phyloP scores from a whole-genome alignment of 2,888 invertebrate species.

The Microctonus brassicae region DNA sequence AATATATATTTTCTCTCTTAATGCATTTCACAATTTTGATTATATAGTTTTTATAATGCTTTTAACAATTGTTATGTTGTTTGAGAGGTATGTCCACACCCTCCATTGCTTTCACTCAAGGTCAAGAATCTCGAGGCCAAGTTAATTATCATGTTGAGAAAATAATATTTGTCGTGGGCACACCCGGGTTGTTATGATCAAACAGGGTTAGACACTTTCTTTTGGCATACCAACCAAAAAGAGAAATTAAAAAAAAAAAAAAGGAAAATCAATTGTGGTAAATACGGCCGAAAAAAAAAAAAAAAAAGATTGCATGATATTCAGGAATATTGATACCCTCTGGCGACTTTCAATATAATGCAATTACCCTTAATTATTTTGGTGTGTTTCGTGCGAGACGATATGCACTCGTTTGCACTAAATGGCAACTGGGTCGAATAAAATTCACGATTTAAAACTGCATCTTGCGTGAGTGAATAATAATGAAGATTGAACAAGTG shows the following conservation, averaged over 20 bases:
- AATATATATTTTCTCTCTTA: neutral
- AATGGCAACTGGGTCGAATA: conserved; percentile 56
- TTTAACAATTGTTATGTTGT: neutral
- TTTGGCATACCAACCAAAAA: conserved; percentile 3
- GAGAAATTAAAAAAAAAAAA: conserved; percentile 1
- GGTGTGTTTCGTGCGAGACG: conserved; percentile 13
- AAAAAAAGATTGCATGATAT: conserved; percentile 16
- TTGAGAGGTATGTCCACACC: conserved; percentile 12
- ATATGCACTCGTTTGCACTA: conserved; percentile 47
- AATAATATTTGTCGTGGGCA: conserved; percentile 22
- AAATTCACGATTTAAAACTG: conserved; percentile 44
- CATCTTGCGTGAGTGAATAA: conserved; percentile 36
- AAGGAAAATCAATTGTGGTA: neutral
- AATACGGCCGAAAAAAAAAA: conserved; percentile 17
- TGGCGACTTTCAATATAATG: conserved; percentile 41
- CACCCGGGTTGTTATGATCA: conserved; percentile 29
- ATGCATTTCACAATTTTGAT: neutral
- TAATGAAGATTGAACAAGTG: no score
- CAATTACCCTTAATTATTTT: conserved; percentile 45
- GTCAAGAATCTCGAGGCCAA: conserved; percentile 31
- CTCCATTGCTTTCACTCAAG: conserved; percentile 34
- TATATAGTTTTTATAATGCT: conserved; percentile 23
- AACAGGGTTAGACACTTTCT: conserved; percentile 15
- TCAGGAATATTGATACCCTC: conserved; percentile 32
- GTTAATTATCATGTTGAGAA: conserved; percentile 20